Evolutionary conservation across 2,888 invertebrate species (phyloP), one percentile per base, ranked within the genome.

Genomic region (Caenorhabditis sp.): DNA sequence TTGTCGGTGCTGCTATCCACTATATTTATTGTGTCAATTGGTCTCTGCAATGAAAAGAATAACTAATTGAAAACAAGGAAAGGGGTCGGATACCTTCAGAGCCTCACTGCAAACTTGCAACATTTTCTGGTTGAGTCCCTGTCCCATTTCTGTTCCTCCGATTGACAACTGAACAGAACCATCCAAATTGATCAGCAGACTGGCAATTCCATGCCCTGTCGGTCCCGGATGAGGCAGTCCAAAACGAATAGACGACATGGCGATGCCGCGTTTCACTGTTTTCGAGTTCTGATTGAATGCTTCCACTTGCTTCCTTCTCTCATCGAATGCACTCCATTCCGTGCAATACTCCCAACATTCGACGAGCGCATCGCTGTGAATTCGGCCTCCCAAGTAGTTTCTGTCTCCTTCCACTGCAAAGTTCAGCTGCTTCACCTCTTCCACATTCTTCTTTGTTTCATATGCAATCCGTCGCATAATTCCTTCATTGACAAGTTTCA

Each of bases 101-200:
- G 94, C 94, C 82, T 95, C 94, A 55, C 96, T 95, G 3, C 96
- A 96, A 13, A 96, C 95, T 93, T 94, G 90, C 1, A 96, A 95
- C 95, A 97, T 96, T 94, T 98, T 98, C 0, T 96, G 97, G 92
- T 97, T 96, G 3, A 98, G 93, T 0, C 97, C 98, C 93, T 98
- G 98, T 0, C 98, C 98, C 95, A 98, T 97, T 94, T 98, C 98
- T 0, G 95, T 95, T 15, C 97, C 97, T 35, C 93, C 93, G 91
- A 96, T 96, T 0, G 95, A 94, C 22, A 97, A 88, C 11, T 97
- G 93, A 2, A 97, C 96, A 0, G 96, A 96, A 0, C 97, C 97
- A 89, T 94, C 94, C 22, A 93, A 93, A 91, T 97, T 97, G 11
- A 97, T 94, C 44, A 96, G 94, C 1, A 98, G 94, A 69, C 97